Evolutionary conservation across 2,113 vertebrate genomes (phyloP), one percentile per base, ranked within the genome.

Genomic region (Hiodon alosoides): DNA sequence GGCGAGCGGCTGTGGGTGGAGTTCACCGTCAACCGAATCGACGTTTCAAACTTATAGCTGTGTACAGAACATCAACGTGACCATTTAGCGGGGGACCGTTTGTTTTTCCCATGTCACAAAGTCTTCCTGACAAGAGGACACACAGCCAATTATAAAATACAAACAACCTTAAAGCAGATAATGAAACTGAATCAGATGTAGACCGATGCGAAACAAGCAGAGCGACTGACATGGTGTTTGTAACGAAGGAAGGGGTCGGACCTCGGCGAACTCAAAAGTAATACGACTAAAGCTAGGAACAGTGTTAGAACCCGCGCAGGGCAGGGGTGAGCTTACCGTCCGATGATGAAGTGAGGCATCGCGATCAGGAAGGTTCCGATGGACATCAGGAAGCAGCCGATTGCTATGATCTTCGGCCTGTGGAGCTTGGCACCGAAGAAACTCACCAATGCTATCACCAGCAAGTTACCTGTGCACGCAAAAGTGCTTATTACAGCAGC

Each of bases 381-480:
- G 53, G 93, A 93, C 95, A 98, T 98, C 84, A 98, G 84, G 5
- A 96, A 82, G 74, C 93, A 95, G 11, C 96, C 96, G 9, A 86
- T 76, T 79, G 93, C 95, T 7, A 98, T 98, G 79, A 97, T 90
- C 86, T 91, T 97, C 73, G 96, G 95, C 66, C 94, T 91, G 81
- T 98, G 95, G 82, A 97, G 93, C 82, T 90, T 96, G 46, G 93
- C 92, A 71, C 96, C 96, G 77, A 98, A 98, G 89, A 97, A 96
- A 84, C 96, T 98, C 80, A 98, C 94, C 11, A 95, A 90, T 50
- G 91, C 91, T 79, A 98, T 98, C 71, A 97, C 91, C 83, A 98
- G 77, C 83, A 98, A 87, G 79, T 98, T 98, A 68, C 96, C 96
- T 98, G 85, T 7, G 31, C 31, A 48, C 14, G 31, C 66, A 61